These are phyloP conservation scores for Sicus ferrugineus DNA, from an alignment of 2,888 invertebrate genomes.

Conservation along the genomic window DNA sequence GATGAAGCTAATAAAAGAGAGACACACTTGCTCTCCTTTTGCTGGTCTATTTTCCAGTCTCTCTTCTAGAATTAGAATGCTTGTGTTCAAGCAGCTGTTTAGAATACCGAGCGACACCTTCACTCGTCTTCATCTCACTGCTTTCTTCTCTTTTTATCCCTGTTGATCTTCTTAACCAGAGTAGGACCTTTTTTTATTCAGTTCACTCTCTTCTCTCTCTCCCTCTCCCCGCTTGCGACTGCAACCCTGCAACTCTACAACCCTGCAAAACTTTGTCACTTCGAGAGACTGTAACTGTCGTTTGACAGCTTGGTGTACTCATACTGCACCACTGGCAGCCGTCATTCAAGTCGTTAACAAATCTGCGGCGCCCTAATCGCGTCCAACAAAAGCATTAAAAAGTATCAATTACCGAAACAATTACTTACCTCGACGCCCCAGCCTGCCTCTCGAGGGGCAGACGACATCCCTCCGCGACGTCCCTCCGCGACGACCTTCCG, in stretches of 20 bases:
- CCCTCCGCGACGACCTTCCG: background rate
- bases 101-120: too few relatives aligned
- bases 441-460: background rate
- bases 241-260: too few relatives aligned
- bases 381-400: slow-evolving; percentile 35
- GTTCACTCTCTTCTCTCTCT: background rate
- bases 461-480: background rate
- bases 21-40: too few relatives aligned
- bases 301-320: slow-evolving; percentile 35
- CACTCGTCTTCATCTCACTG: too few relatives aligned
- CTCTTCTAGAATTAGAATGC: too few relatives aligned
- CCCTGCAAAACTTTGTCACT: too few relatives aligned
- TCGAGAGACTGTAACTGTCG: slow-evolving; percentile 51
- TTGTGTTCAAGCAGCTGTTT: too few relatives aligned
- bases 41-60: too few relatives aligned
- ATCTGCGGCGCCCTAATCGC: slow-evolving; percentile 24
- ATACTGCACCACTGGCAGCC: slow-evolving; percentile 1
- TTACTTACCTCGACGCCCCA: slow-evolving; percentile 40
- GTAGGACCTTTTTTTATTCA: background rate
- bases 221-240: background rate
- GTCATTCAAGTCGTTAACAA: slow-evolving; percentile 7
- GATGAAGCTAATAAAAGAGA: too few relatives aligned
- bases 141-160: too few relatives aligned
- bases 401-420: slow-evolving; percentile 51
- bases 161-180: too few relatives aligned